These are phyloP conservation scores for Thripadectes ignobilis DNA, from an alignment of 2,797 vertebrate genomes.

Conservation along the genomic window DNA sequence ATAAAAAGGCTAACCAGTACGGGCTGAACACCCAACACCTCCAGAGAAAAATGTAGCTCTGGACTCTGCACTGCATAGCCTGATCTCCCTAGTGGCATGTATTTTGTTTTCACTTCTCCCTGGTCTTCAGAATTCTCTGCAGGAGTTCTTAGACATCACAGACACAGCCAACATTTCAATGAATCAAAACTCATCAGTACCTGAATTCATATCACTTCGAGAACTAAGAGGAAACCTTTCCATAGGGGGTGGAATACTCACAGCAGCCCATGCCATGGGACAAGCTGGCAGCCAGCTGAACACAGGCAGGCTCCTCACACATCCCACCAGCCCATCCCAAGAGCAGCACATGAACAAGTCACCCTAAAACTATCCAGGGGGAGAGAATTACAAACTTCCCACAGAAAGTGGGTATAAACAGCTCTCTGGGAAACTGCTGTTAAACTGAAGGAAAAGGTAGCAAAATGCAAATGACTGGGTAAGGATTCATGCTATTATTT, in stretches of 20 bases:
- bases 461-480: not conserved
- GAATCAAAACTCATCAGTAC: not conserved
- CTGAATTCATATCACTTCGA: not conserved
- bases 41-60: not conserved
- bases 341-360: not conserved
- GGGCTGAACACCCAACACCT: not conserved
- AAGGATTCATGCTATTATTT: not conserved
- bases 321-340: not conserved
- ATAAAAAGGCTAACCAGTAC: not conserved
- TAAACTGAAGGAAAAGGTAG: not conserved
- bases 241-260: not conserved
- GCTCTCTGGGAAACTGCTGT: not conserved
- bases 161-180: not conserved
- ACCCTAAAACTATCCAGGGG: not conserved
- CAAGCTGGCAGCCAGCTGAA: not conserved
- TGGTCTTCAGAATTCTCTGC: not conserved
- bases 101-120: not conserved
- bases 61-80: not conserved
- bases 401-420: not conserved
- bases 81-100: not conserved
- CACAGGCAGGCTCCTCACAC: accelerated
- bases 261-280: not conserved
- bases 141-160: not conserved
- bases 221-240: not conserved
- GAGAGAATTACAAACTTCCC: not conserved